These are phyloP conservation scores for Ginglymostoma cirratum DNA, from an alignment of 2,113 vertebrate species.

Conservation along the genomic window DNA sequence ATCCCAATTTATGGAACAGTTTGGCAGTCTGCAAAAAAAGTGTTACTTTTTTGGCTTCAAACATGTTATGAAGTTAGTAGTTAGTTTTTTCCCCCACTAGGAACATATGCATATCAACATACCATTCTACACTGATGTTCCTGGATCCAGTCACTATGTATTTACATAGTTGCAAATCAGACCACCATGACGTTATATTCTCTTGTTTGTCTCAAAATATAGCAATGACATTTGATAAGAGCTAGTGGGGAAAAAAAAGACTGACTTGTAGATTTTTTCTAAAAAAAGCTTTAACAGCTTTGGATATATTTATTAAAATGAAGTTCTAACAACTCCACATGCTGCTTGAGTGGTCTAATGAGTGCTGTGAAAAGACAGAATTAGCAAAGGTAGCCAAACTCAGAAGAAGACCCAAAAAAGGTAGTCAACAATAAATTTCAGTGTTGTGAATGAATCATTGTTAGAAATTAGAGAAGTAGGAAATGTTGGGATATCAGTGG, in stretches of 20 bases:
- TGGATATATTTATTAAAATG: background rate
- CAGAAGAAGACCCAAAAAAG: background rate
- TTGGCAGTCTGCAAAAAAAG: background rate
- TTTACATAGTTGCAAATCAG: slow-evolving; percentile 23
- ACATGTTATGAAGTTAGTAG: background rate
- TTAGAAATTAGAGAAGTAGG: background rate
- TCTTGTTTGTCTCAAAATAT: background rate
- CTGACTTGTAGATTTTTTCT: background rate
- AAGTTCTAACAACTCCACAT: background rate
- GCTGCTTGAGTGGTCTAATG: background rate
- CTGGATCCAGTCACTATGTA: background rate
- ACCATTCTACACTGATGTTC: background rate
- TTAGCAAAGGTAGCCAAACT: background rate
- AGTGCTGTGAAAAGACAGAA: background rate
- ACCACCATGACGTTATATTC: background rate
- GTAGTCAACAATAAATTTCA: background rate
- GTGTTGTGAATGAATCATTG: background rate
- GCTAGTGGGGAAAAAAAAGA: background rate
- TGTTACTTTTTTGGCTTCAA: background rate
- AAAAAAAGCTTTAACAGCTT: no score
- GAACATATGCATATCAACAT: background rate
- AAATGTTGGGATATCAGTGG: background rate
- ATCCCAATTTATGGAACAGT: no score
- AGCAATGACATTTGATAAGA: background rate
- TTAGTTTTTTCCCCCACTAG: background rate